phyloP scores from a whole-genome alignment of 2,797 vertebrate species.

The Pelodytes ibericus region DNA sequence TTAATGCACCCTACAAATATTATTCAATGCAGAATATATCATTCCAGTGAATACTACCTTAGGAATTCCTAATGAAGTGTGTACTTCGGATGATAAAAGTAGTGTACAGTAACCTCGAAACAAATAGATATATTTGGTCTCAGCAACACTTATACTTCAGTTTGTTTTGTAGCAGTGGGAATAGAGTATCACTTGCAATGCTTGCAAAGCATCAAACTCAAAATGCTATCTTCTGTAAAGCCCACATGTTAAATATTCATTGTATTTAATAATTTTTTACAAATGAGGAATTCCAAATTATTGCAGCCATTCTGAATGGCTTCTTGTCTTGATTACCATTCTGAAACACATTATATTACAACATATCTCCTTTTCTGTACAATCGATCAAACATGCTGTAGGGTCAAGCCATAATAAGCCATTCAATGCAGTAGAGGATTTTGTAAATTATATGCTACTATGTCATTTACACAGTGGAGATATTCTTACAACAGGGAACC shows the following conservation, averaged over 20 bases:
- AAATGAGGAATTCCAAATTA: background rate
- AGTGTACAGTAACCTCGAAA: background rate
- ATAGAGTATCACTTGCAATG: background rate
- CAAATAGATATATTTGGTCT: background rate
- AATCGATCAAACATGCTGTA: too few species aligned
- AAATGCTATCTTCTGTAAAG: too few species aligned
- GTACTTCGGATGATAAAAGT: background rate
- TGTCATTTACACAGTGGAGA: too few species aligned
- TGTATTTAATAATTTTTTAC: background rate
- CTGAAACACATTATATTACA: too few species aligned
- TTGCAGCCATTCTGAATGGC: background rate
- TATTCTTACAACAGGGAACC: too few species aligned
- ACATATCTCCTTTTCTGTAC: too few species aligned
- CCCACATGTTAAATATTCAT: background rate
- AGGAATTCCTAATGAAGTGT: conserved; percentile 7
- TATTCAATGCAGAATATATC: background rate
- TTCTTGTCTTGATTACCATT: too few species aligned
- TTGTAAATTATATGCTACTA: too few species aligned
- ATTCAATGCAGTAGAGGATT: too few species aligned
- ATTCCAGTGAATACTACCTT: background rate
- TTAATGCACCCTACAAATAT: background rate
- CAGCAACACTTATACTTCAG: background rate
- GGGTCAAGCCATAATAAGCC: too few species aligned
- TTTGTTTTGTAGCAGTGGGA: background rate
- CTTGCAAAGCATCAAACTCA: background rate